Evolutionary conservation across 2,797 vertebrate genomes (phyloP).

Genomic region (Mormyrops attenuatus): DNA sequence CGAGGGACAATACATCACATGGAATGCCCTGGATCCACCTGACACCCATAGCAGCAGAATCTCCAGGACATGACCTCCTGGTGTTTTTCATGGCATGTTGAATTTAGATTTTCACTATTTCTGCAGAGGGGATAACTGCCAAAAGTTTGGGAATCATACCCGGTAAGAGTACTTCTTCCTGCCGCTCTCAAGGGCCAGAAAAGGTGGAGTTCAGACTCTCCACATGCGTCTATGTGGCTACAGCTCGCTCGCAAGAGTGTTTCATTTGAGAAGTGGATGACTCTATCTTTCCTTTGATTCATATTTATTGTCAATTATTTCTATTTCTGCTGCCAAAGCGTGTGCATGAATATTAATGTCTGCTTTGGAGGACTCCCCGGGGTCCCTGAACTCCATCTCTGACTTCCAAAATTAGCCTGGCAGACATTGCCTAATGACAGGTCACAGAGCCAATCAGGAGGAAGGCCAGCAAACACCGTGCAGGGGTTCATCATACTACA

Average conservation of each 20-base stretch:
- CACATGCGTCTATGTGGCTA: background rate
- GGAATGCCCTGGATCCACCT: background rate
- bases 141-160: background rate
- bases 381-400: background rate
- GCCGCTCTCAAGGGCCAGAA: background rate
- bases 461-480: background rate
- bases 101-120: background rate
- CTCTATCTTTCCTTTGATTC: background rate
- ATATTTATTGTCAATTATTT: conserved; percentile 21
- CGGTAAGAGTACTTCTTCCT: background rate
- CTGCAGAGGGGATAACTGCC: background rate
- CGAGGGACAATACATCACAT: background rate
- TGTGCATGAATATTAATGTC: conserved; percentile 15
- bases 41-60: background rate
- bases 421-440: conserved; percentile 1
- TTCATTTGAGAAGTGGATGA: background rate
- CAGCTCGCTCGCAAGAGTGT: background rate
- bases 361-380: background rate
- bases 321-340: conserved; percentile 7
- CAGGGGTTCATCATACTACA: background rate
- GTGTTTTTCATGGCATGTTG: background rate
- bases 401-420: background rate
- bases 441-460: background rate
- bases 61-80: background rate
- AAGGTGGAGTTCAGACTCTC: background rate